Evolutionary conservation across 1,140 invertebrate genomes (phyloP).

Genomic region (Thalassaphorura encarpata): DNA sequence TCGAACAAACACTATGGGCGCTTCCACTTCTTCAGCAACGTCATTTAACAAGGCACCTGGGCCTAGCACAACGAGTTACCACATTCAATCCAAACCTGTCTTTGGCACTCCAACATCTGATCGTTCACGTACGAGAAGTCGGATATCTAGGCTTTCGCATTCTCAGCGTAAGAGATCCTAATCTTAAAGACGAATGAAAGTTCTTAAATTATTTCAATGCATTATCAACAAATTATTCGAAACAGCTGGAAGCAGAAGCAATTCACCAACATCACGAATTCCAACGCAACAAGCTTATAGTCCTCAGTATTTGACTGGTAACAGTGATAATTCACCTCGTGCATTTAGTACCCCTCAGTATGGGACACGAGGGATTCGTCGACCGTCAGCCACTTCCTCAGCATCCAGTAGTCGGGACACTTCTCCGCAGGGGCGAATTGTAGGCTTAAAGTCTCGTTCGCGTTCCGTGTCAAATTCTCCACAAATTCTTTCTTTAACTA

Average conservation of each 20-base stretch:
- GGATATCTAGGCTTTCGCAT: constrained; percentile 27
- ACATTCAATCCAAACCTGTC: too few relatives aligned
- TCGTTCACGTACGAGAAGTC: constrained; percentile 21
- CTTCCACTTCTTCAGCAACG: constrained; percentile 9
- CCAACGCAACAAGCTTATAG: constrained; percentile 19
- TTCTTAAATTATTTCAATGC: not conserved
- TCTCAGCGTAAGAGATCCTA: constrained; percentile 27
- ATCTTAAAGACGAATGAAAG: not conserved
- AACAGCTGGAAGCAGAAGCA: constrained; percentile 30
- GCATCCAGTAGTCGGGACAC: constrained; percentile 30
- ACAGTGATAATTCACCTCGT: too few relatives aligned
- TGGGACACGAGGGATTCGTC: constrained; percentile 5
- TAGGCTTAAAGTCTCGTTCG: constrained; percentile 20
- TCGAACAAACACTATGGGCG: constrained; percentile 24
- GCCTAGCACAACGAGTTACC: too few relatives aligned
- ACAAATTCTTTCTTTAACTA: constrained; percentile 16
- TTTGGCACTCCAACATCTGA: constrained; percentile 17
- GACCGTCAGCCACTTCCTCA: constrained; percentile 25
- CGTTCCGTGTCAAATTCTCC: constrained; percentile 29
- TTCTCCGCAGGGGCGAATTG: constrained; percentile 18
- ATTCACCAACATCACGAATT: constrained; percentile 30
- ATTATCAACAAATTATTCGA: not conserved
- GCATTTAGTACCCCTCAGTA: not conserved
- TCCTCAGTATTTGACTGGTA: too few relatives aligned
- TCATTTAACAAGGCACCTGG: too few relatives aligned